Percentiles rank a stretch among this genome's conserved stretches.
These are phyloP conservation scores for Eptatretus burgeri DNA, from an alignment of 2,113 vertebrate species.

Conservation along the genomic window DNA sequence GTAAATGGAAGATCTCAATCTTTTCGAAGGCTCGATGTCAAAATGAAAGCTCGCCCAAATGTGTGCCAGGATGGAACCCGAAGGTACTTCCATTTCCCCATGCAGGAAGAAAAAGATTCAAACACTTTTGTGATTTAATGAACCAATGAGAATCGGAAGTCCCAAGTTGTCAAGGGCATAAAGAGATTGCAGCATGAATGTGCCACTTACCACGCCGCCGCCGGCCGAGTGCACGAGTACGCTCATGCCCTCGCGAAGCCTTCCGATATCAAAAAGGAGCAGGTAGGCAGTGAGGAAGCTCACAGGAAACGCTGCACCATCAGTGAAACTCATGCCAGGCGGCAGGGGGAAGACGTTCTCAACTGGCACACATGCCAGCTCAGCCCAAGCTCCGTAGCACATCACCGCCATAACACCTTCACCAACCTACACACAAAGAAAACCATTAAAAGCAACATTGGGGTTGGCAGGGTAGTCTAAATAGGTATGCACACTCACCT, in stretches of 20 bases:
- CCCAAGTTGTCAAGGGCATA: too few species aligned
- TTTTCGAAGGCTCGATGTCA: too few species aligned
- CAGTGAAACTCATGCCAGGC: conserved; percentile 66
- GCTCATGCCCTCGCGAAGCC: conserved; percentile 78
- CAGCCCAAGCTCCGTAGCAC: conserved; percentile 89
- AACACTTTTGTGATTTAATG: too few species aligned
- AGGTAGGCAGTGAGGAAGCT: conserved; percentile 92
- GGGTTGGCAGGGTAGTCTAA: too few species aligned
- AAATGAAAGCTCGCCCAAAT: too few species aligned
- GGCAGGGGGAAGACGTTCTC: conserved; percentile 88
- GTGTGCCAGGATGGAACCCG: too few species aligned
- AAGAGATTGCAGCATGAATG: too few species aligned
- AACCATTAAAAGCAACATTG: not conserved
- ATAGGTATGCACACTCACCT: too few species aligned
- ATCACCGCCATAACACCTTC: conserved; percentile 85
- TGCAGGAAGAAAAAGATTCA: too few species aligned
- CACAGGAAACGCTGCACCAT: conserved; percentile 70
- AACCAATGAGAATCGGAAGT: too few species aligned
- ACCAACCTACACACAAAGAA: conserved; percentile 33
- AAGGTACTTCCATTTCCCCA: too few species aligned
- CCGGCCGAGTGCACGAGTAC: conserved; percentile 83
- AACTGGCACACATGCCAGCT: conserved; percentile 52
- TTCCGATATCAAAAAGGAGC: conserved; percentile 94
- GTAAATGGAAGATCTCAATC: too few species aligned
- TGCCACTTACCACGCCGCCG: conserved; percentile 48